Percentiles rank a stretch among this genome's conserved stretches.
Conservation (phyloP, 2,888 invertebrate species). For the Apotomis betuletana region DNA sequence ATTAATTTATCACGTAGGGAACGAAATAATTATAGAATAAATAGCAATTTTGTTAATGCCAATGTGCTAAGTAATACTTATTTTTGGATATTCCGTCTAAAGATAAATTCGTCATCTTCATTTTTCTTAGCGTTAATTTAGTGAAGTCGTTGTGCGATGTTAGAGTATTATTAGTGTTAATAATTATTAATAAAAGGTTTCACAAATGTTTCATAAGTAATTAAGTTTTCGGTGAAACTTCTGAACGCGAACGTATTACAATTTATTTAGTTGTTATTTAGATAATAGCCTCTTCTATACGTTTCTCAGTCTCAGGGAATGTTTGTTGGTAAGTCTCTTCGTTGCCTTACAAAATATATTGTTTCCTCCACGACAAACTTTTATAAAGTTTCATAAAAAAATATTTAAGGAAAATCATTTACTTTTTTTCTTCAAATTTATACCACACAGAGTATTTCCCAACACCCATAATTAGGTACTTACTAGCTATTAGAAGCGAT, state of each 20-base stretch:
- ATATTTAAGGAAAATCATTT: slow-evolving; percentile 72
- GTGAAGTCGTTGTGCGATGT: too few species aligned
- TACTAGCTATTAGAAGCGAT: slow-evolving; percentile 72
- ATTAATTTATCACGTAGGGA: too few species aligned
- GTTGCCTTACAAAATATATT: slow-evolving; percentile 79
- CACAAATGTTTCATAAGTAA: background rate
- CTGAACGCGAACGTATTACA: slow-evolving; percentile 36
- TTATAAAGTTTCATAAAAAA: slow-evolving; percentile 74
- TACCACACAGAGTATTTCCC: slow-evolving; percentile 54
- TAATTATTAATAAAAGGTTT: background rate
- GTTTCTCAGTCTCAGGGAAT: slow-evolving; percentile 81
- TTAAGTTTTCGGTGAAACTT: slow-evolving; percentile 8
- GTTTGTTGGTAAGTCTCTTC: slow-evolving; percentile 82
- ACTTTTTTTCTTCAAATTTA: slow-evolving; percentile 56
- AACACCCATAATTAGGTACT: slow-evolving; percentile 62
- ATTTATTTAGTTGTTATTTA: slow-evolving; percentile 63
- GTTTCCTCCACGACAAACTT: slow-evolving; percentile 67
- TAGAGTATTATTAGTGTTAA: too few species aligned
- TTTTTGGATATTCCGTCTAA: background rate
- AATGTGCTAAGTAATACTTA: background rate
- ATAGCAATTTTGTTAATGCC: background rate
- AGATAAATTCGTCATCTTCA: background rate
- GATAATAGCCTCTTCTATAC: slow-evolving; percentile 77
- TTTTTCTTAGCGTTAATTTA: background rate
- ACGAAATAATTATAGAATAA: background rate